Percentiles rank a stretch among this genome's conserved stretches.
Evolutionary conservation across 2,888 invertebrate genomes (phyloP).

Genomic region (Drosophila prostipennis): DNA sequence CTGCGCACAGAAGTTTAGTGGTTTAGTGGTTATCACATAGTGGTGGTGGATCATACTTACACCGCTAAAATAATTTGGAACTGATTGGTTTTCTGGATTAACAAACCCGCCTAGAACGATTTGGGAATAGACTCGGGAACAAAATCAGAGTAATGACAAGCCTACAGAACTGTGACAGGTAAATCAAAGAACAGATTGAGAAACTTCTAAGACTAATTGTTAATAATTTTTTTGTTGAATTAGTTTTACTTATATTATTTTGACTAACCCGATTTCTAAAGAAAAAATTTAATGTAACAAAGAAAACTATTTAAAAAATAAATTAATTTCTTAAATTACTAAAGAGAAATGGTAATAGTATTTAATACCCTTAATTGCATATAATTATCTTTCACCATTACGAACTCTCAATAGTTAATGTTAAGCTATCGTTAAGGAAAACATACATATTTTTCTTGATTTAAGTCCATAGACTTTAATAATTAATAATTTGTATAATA

Average conservation of each 20-base stretch:
- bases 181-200: not conserved
- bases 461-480: too few species aligned
- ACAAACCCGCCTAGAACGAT: not conserved
- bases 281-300: too few species aligned
- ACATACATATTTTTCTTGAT: too few species aligned
- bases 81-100: not conserved
- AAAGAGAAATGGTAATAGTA: too few species aligned
- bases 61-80: constrained; percentile 20
- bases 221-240: not conserved
- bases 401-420: too few species aligned
- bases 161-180: not conserved
- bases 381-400: too few species aligned
- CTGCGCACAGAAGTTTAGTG: not conserved
- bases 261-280: too few species aligned
- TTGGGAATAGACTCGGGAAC: constrained; percentile 4
- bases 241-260: not conserved
- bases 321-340: too few species aligned
- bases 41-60: constrained; percentile 6
- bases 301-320: too few species aligned
- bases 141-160: not conserved
- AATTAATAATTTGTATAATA: too few species aligned
- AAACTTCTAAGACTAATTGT: not conserved
- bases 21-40: not conserved
- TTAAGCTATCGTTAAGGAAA: too few species aligned
- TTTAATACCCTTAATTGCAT: too few species aligned